Evolutionary conservation across 2,888 invertebrate species (phyloP), one percentile per base, ranked within the genome.

Genomic region (Venustoraphidia nigricollis): DNA sequence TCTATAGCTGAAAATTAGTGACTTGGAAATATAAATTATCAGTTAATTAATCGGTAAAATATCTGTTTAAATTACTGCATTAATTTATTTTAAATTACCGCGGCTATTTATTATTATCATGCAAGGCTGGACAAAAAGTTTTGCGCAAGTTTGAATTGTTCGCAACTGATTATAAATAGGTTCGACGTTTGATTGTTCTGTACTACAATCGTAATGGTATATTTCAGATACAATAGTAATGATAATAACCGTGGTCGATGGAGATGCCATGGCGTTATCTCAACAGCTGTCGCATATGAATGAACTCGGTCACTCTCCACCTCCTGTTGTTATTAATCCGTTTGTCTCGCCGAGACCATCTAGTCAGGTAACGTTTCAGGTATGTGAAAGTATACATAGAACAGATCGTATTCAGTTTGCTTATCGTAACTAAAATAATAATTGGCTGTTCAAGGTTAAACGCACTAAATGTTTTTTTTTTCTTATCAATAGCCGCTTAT

Each of bases 211-310:
- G 27, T 9, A 45, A 44, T n/a, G 8, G n/a, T 52, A 55, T 55
- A 41, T 69, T 68, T 49, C 65, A 88, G 89, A 90, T 66, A 76
- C 81, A 49, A 77, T 90, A 61, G 87, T 84, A 84, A 80, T 83
- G 53, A 83, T 88, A 62, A 70, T 90, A 45, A 79, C 79, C 42
- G 90, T 91, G 37, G 85, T 81, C 53, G 85, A 86, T 59, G 80
- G 81, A 61, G 86, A 86, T 55, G 80, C 89, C 37, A 72, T 88
- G 66, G 85, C 82, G 47, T 71, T 89, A 50, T 87, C 87, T 50
- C 84, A 89, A 65, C 87, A 87, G 65, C 67, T 88, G 58, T 75
- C 77, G 47, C 73, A 76, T 55, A 69, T 77, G 54, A 71, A 69
- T 55, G 73, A 70, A 53, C 60, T 72, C 50, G 72, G 73, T 37